Conservation (phyloP, 2,113 vertebrate species). For the Leucosticte australis region DNA sequence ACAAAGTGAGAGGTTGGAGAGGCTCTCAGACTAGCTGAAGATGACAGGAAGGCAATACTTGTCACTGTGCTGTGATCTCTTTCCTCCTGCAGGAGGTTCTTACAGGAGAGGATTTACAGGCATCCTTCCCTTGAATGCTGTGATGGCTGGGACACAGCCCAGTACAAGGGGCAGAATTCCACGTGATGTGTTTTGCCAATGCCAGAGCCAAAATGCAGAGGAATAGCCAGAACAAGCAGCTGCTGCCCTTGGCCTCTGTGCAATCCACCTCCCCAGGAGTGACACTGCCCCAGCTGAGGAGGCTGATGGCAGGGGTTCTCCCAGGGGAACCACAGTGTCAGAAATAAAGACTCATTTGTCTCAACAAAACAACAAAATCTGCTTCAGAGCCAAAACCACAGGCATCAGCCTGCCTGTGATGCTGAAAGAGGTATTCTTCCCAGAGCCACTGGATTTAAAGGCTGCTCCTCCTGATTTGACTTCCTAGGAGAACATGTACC, state of each 20-base stretch:
- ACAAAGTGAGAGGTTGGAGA: background rate
- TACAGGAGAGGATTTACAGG: background rate
- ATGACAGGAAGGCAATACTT: background rate
- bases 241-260: background rate
- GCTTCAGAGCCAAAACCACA: background rate
- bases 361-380: background rate
- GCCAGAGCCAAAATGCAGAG: background rate
- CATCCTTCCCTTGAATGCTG: background rate
- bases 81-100: background rate
- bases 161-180: background rate
- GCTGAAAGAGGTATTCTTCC: background rate
- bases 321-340: background rate
- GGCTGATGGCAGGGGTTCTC: background rate
- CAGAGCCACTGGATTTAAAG: constrained; percentile 13
- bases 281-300: background rate
- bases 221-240: background rate
- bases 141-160: background rate
- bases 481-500: background rate
- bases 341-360: background rate
- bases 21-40: background rate
- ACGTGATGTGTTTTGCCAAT: background rate
- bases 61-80: background rate
- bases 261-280: background rate
- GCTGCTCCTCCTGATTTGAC: background rate
- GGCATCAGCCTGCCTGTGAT: background rate